phyloP scores from a whole-genome alignment of 2,888 invertebrate genomes.

The Anorthoa munda region DNA sequence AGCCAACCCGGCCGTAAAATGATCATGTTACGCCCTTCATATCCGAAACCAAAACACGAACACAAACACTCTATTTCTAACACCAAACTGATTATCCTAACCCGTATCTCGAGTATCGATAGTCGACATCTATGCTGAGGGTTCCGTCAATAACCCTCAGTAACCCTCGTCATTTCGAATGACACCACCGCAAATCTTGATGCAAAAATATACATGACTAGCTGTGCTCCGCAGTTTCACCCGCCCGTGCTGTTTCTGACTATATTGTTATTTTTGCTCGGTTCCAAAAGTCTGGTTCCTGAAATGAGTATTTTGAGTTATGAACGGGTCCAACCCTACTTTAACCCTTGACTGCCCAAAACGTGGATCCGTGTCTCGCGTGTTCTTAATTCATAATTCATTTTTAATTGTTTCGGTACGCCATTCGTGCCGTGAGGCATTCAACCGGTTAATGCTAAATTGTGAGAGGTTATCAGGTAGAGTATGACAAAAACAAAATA shows the following conservation, averaged over 20 bases:
- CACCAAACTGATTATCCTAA: constrained; percentile 54
- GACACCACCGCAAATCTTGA: constrained; percentile 60
- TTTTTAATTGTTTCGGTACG: too few species aligned
- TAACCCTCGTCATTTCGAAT: constrained; percentile 62
- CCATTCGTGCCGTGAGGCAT: too few species aligned
- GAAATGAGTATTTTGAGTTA: too few species aligned
- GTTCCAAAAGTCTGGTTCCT: too few species aligned
- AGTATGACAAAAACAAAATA: too few species aligned
- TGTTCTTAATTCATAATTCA: too few species aligned
- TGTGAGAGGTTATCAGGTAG: too few species aligned
- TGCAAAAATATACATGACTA: constrained; percentile 26
- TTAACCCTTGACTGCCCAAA: too few species aligned
- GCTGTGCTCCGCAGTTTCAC: too few species aligned
- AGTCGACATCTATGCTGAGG: constrained; percentile 50
- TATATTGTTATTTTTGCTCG: background rate
- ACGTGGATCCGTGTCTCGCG: too few species aligned
- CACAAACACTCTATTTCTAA: constrained; percentile 39
- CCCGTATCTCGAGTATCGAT: constrained; percentile 50
- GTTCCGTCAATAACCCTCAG: constrained; percentile 57
- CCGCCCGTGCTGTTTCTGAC: constrained; percentile 30
- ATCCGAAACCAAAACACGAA: constrained; percentile 12
- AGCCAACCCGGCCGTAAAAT: background rate
- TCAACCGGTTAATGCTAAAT: too few species aligned
- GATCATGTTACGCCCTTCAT: background rate
- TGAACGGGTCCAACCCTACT: too few species aligned